Evolutionary conservation across 1,140 invertebrate species (phyloP), one percentile per base, ranked within the genome.

Genomic region (Drosophila burlai): DNA sequence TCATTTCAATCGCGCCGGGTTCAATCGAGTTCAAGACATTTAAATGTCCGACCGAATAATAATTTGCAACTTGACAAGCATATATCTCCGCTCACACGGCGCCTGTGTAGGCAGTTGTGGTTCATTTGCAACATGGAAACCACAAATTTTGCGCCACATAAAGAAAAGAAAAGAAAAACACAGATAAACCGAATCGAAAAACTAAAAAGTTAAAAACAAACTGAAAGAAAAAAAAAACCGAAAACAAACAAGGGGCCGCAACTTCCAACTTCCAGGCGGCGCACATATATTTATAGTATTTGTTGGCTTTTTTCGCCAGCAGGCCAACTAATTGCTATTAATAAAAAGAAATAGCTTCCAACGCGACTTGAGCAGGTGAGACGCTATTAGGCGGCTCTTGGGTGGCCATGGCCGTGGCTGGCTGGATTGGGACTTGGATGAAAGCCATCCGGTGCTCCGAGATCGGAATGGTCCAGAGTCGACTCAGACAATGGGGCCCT

Each of bases 311-410:
- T 59, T 79, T 62, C 29, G 66, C 66, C 60, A 43, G 43, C 46
- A 68, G 21, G 50, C 59, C 60, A 80, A 80, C 68, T 87, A 87
- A 87, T 87, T 87, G 83, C 76, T 83, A 83, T 83, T 87, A 87
- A 87, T 87, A 87, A 81, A 83, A 83, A 76, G 77, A 79, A 80
- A 80, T 45, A 72, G 59, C 64, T 65, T 47, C 55, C 75, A 77
- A 59, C 54, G 43, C 43, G 40, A 65, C 34, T 64, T n/a, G 31
- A 42, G 54, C 69, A 73, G 69, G 69, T 73, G 69, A 72, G 78
- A 76, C 62, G 74, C 46, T 62, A 82, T 82, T 78, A 64, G 50
- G 61, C 59, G 54, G 55, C 64, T 34, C 80, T 77, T 82, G 80
- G 68, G 80, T 81, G 80, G 80, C 46, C 77, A 2, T 46, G 18